These are phyloP conservation scores for Hoplostethus mediterraneus DNA, from an alignment of 2,797 vertebrate species.

Conservation along the genomic window DNA sequence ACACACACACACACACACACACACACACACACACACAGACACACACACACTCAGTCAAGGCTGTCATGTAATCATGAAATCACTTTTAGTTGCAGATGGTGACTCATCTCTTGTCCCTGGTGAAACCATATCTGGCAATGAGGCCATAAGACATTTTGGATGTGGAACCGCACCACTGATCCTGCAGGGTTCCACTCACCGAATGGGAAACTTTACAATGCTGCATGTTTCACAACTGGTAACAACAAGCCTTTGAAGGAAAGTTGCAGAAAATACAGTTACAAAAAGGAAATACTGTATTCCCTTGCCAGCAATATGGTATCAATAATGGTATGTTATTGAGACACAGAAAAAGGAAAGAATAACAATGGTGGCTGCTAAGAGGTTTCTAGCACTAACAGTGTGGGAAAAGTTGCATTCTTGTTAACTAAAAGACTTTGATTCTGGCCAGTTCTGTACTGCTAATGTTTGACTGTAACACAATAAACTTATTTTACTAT, in stretches of 20 bases:
- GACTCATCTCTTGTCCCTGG: constrained; percentile 72
- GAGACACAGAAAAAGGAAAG: constrained; percentile 8
- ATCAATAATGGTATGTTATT: constrained; percentile 36
- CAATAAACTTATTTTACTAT: constrained; percentile 5
- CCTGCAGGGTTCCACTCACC: constrained; percentile 40
- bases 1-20: constrained; percentile 5
- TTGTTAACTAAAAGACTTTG: not conserved
- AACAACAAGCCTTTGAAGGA: constrained; percentile 45
- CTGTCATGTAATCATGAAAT: constrained; percentile 71
- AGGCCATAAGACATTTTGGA: constrained; percentile 61
- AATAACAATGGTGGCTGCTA: not conserved
- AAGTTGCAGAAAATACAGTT: constrained; percentile 23
- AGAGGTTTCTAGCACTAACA: constrained; percentile 2
- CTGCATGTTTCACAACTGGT: constrained; percentile 56
- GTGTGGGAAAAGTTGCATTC: not conserved
- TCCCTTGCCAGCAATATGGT: constrained; percentile 31
- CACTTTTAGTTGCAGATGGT: constrained; percentile 63
- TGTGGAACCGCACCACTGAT: constrained; percentile 39
- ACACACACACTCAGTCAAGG: constrained; percentile 21
- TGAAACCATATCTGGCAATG: constrained; percentile 64
- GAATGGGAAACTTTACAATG: constrained; percentile 61
- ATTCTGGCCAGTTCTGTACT: not conserved
- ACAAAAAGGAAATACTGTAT: constrained; percentile 30
- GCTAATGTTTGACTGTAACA: not conserved
- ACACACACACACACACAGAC: constrained; percentile 16